Conservation (phyloP, 92 coral and sea anemone species). For the Epizoanthus stellaris region DNA sequence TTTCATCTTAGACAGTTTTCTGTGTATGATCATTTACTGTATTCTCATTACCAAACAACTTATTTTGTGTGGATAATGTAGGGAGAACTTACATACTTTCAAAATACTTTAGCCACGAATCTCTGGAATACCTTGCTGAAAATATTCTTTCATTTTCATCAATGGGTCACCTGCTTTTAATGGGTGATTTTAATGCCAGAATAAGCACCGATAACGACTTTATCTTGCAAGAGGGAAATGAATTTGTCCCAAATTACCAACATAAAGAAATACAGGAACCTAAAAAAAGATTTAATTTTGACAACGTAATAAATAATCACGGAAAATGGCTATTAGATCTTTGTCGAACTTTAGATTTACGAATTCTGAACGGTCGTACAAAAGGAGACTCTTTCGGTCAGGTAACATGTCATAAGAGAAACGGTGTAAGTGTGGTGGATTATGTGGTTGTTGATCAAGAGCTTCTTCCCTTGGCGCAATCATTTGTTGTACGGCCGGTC, state of each 20-base stretch:
- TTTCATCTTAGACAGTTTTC: too few relatives aligned
- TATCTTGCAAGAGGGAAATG: not conserved
- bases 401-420: not conserved
- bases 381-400: not conserved
- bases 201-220: not conserved
- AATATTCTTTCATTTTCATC: not conserved
- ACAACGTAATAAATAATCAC: not conserved
- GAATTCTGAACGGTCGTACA: too few relatives aligned
- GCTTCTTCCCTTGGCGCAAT: not conserved
- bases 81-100: too few relatives aligned
- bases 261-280: not conserved
- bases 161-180: not conserved
- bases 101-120: not conserved
- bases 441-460: not conserved
- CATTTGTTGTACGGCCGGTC: not conserved
- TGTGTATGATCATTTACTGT: too few relatives aligned
- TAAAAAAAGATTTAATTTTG: not conserved
- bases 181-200: too few relatives aligned
- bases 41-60: too few relatives aligned
- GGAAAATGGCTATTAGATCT: not conserved
- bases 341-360: not conserved
- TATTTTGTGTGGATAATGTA: too few relatives aligned
- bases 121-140: not conserved
- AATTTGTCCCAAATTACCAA: not conserved
- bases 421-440: not conserved